phyloP scores from a whole-genome alignment of 2,888 invertebrate species.

The Drosophila siamana region DNA sequence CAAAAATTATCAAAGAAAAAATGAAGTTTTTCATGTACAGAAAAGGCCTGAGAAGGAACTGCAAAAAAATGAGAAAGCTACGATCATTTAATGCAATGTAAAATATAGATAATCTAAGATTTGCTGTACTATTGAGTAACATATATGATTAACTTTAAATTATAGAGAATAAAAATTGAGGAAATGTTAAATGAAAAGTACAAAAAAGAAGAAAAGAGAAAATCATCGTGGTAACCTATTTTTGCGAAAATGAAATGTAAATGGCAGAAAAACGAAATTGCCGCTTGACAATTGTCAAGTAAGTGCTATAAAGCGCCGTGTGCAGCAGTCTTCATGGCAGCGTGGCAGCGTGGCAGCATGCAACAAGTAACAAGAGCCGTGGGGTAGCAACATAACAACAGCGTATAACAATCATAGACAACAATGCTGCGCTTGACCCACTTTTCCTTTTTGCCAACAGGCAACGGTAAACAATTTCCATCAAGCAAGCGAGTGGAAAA shows the following conservation, averaged over 20 bases:
- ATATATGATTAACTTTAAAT: slow-evolving; percentile 51
- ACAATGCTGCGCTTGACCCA: slow-evolving; percentile 83
- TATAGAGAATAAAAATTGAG: slow-evolving; percentile 67
- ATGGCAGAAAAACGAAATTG: slow-evolving; percentile 52
- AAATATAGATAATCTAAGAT: slow-evolving; percentile 47
- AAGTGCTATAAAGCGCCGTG: slow-evolving; percentile 55
- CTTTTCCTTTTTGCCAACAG: slow-evolving; percentile 79
- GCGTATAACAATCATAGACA: slow-evolving; percentile 55
- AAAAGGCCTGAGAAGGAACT: neutral
- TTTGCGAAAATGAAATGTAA: slow-evolving; percentile 58
- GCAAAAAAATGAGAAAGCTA: slow-evolving; percentile 11
- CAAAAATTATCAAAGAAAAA: slow-evolving; percentile 18
- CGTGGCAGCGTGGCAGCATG: slow-evolving; percentile 55
- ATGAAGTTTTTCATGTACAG: slow-evolving; percentile 38
- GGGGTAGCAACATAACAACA: slow-evolving; percentile 29
- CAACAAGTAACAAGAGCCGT: slow-evolving; percentile 66
- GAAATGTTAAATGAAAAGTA: slow-evolving; percentile 59
- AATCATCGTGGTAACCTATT: slow-evolving; percentile 65
- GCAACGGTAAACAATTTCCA: slow-evolving; percentile 72
- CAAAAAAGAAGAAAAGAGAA: slow-evolving; percentile 61
- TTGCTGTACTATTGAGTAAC: slow-evolving; percentile 68
- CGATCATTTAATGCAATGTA: slow-evolving; percentile 41
- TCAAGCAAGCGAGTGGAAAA: slow-evolving; percentile 65
- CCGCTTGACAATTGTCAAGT: slow-evolving; percentile 69
- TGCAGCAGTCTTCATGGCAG: slow-evolving; percentile 70